Conservation (phyloP, 2,888 invertebrate species). For the Miltochrista miniata region DNA sequence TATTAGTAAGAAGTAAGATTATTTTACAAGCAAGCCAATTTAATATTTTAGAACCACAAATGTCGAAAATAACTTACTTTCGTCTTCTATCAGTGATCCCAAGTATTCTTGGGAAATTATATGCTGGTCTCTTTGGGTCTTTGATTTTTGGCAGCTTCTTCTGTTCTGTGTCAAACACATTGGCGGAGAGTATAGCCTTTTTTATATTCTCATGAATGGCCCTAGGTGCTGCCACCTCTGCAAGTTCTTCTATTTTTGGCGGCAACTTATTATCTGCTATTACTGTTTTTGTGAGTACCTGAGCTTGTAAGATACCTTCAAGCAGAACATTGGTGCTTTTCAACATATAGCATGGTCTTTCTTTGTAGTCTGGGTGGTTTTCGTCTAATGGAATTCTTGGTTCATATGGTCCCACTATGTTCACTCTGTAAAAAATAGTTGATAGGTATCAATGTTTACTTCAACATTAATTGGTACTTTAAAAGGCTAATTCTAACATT, state of each 20-base stretch:
- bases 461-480: not conserved
- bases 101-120: conserved; percentile 87
- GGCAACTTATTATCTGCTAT: conserved; percentile 85
- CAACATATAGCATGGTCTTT: conserved; percentile 83
- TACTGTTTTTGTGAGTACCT: conserved; percentile 91
- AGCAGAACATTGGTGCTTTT: conserved; percentile 86
- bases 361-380: conserved; percentile 87
- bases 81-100: conserved; percentile 89
- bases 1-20: too few species aligned
- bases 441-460: not conserved
- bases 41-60: not conserved
- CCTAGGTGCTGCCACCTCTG: conserved; percentile 75
- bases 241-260: conserved; percentile 79
- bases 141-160: conserved; percentile 89
- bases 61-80: conserved; percentile 82
- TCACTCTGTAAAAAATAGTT: conserved; percentile 52
- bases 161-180: conserved; percentile 91
- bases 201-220: conserved; percentile 84
- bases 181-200: conserved; percentile 85
- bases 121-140: conserved; percentile 88
- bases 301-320: conserved; percentile 90
- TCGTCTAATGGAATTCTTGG: conserved; percentile 71
- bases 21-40: too few species aligned
- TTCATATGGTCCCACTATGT: conserved; percentile 74
- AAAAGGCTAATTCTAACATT: too few species aligned